Evolutionary conservation across 2,113 vertebrate genomes (phyloP).

Genomic region (Rissa tridactyla): DNA sequence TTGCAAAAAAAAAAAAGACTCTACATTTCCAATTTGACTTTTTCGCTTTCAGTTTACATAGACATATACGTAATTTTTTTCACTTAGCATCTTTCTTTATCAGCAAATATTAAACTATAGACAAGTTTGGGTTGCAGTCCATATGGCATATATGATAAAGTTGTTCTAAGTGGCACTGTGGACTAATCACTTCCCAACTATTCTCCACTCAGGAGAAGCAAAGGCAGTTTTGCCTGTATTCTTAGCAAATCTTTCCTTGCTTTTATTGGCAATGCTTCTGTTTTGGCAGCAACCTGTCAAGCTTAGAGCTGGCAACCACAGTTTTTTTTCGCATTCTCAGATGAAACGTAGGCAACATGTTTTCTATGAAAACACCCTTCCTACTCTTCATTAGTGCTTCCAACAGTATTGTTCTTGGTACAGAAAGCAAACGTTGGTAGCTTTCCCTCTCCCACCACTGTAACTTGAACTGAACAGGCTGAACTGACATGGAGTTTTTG

Average conservation of each 20-base stretch:
- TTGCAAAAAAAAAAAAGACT: background rate
- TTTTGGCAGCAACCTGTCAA: conserved; percentile 57
- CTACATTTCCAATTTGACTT: background rate
- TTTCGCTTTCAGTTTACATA: background rate
- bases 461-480: background rate
- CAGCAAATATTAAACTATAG: background rate
- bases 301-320: conserved; percentile 40
- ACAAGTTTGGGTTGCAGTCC: background rate
- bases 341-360: conserved; percentile 31
- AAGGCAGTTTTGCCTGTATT: conserved; percentile 15
- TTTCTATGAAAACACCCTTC: conserved; percentile 43
- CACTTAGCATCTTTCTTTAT: background rate
- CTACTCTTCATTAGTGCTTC: conserved; percentile 20
- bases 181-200: background rate
- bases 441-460: background rate
- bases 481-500: background rate
- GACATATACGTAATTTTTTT: background rate
- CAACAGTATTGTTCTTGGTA: conserved; percentile 26
- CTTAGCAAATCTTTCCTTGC: conserved; percentile 28
- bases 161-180: background rate
- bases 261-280: conserved; percentile 53
- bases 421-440: conserved; percentile 48
- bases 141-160: background rate
- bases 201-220: background rate
- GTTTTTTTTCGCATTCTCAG: conserved; percentile 21